phyloP scores from a whole-genome alignment of 2,113 vertebrate genomes.

The Erpornis zantholeuca region DNA sequence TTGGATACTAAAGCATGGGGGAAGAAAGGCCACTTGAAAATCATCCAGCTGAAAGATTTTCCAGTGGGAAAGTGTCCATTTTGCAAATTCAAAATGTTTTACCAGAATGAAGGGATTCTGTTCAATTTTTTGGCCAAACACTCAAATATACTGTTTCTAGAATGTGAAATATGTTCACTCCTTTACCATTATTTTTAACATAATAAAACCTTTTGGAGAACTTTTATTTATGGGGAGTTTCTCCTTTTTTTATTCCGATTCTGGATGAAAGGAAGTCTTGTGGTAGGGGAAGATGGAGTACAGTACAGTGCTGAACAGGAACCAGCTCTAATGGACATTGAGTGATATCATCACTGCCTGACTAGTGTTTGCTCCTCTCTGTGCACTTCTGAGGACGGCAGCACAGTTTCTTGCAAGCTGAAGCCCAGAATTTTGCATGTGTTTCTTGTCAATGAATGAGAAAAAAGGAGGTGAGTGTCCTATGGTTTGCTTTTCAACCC shows the following conservation, averaged over 20 bases:
- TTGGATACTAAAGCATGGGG: not conserved
- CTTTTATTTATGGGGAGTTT: not conserved
- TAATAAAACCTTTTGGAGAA: not conserved
- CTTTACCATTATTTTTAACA: not conserved
- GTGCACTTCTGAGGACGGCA: not conserved
- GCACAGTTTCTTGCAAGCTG: not conserved
- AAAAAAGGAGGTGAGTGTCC: not conserved
- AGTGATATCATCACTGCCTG: not conserved
- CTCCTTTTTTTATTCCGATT: not conserved
- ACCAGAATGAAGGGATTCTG: not conserved
- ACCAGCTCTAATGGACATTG: not conserved
- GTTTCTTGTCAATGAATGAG: not conserved
- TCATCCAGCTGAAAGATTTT: slow-evolving; percentile 20
- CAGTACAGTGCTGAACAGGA: not conserved
- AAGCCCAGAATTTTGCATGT: not conserved
- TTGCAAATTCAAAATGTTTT: not conserved
- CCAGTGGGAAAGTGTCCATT: not conserved
- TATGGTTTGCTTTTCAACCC: slow-evolving; percentile 17
- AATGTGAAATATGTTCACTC: not conserved
- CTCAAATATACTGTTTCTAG: not conserved
- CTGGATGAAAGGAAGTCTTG: not conserved
- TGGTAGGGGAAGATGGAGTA: not conserved
- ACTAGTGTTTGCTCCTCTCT: not conserved
- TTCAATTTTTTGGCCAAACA: not conserved
- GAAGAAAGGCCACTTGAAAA: slow-evolving; percentile 37